Base-by-base conservation (phyloP, 2,797 vertebrate species). In the Rhyacichthys aspro region DNA sequence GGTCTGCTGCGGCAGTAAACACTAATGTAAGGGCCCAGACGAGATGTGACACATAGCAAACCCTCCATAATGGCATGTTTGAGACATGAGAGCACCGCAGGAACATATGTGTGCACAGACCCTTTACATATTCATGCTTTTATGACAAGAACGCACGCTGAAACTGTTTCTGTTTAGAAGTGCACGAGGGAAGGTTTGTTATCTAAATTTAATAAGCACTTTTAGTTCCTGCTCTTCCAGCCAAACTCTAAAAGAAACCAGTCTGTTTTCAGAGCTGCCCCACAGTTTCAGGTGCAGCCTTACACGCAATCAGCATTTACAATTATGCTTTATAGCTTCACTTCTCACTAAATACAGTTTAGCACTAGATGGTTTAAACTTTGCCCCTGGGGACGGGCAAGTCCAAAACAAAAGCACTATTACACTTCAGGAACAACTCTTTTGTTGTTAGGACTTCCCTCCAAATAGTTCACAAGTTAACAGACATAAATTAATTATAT, bases 61-160 rank as follows among this genome's bases (percentile, higher is more conserved):
- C 57, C 11, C 8, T 5, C 16, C 42, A 43, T 47, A 62, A 70
- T 46, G 41, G 1, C 44, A 65, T 18, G 42, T 63, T 65, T 59
- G 5, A 32, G 17, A 39, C 12, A 19, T 44, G 33, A 15, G 47
- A 52, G 15, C 17, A 39, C 41, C 9, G 12, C 37, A 11, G 33
- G 44, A 68, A 55, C 38, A 55, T n/a, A 17, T 19, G 9, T 47
- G 16, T 57, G 12, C 9, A 12, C 18, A 57, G 14, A 44, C 41
- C 37, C 49, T 23, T 3, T 18, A 36, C 16, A 17, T 45, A 43
- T 48, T 65, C 49, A 39, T 36, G 23, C 36, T 58, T 43, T 67
- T 55, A 44, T 53, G 46, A 44, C 32, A 54, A 57, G 46, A 46
- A 18, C 7, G 11, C 17, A 42, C 11, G 32, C 46, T 62, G 37